These are phyloP conservation scores for Caenorhabditis parvicauda DNA, from an alignment of 2,888 invertebrate genomes.

Conservation along the genomic window DNA sequence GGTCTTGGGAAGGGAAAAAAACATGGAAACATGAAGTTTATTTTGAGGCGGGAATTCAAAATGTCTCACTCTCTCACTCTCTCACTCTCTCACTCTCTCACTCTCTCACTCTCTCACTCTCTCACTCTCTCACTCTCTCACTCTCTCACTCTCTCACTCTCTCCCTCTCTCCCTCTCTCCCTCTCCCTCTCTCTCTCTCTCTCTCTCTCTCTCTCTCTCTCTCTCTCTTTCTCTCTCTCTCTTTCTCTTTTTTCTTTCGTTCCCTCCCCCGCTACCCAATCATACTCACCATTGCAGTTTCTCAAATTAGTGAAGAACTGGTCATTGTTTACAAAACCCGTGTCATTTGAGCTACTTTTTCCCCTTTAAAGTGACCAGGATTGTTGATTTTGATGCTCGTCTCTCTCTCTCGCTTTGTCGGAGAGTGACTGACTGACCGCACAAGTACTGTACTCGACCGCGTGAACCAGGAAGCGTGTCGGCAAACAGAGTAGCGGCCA, in stretches of 20 bases:
- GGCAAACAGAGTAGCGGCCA: too few relatives aligned
- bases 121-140: neutral
- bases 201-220: constrained; percentile 4
- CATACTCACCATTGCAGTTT: too few relatives aligned
- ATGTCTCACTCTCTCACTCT: constrained; percentile 5
- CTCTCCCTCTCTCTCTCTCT: constrained; percentile 7
- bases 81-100: constrained; percentile 4
- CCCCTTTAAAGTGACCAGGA: too few relatives aligned
- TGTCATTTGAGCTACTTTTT: too few relatives aligned
- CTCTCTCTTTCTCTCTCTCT: constrained; percentile 1
- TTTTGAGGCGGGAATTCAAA: neutral
- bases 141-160: neutral
- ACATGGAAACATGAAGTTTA: neutral
- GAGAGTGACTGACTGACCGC: too few relatives aligned
- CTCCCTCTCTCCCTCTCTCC: neutral
- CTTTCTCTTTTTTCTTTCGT: constrained; percentile 2
- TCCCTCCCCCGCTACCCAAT: too few relatives aligned
- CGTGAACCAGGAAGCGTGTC: constrained; percentile 8
- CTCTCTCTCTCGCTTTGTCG: too few relatives aligned
- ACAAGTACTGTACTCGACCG: too few relatives aligned
- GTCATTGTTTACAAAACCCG: too few relatives aligned
- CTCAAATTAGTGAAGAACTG: too few relatives aligned
- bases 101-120: constrained; percentile 16
- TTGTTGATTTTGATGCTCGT: too few relatives aligned
- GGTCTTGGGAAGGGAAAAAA: neutral